These are phyloP conservation scores for Euthynnus affinis DNA, from an alignment of 2,797 vertebrate genomes.

Conservation along the genomic window DNA sequence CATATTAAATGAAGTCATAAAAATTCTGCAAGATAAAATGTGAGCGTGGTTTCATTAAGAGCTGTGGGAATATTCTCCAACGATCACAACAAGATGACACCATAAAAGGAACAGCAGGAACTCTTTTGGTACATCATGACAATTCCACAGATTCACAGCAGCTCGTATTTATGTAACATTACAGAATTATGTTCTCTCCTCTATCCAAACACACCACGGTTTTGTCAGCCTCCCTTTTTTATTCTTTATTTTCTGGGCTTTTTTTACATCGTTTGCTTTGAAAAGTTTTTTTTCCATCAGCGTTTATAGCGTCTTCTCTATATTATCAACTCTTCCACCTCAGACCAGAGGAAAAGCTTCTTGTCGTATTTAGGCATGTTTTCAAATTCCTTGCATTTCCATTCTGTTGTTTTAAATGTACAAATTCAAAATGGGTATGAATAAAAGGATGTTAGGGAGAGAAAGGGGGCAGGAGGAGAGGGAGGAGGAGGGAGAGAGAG, in stretches of 20 bases:
- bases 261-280: constrained; percentile 14
- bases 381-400: neutral
- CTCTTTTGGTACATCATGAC: neutral
- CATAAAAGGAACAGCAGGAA: neutral
- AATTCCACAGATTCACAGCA: neutral
- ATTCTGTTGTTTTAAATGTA: constrained; percentile 8
- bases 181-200: neutral
- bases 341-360: neutral
- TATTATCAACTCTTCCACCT: constrained; percentile 33
- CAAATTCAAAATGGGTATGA: constrained; percentile 47
- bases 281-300: constrained; percentile 59
- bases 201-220: neutral
- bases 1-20: constrained; percentile 13
- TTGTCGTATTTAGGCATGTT: constrained; percentile 11
- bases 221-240: neutral
- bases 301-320: constrained; percentile 17
- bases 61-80: neutral
- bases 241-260: constrained; percentile 1
- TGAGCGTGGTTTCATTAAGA: neutral
- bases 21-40: neutral
- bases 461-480: neutral
- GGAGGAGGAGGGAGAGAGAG: constrained; percentile 6
- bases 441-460: constrained; percentile 46
- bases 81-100: neutral
- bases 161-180: neutral